Base-by-base conservation (phyloP, 2,113 vertebrate genomes). In the Martes martes region DNA sequence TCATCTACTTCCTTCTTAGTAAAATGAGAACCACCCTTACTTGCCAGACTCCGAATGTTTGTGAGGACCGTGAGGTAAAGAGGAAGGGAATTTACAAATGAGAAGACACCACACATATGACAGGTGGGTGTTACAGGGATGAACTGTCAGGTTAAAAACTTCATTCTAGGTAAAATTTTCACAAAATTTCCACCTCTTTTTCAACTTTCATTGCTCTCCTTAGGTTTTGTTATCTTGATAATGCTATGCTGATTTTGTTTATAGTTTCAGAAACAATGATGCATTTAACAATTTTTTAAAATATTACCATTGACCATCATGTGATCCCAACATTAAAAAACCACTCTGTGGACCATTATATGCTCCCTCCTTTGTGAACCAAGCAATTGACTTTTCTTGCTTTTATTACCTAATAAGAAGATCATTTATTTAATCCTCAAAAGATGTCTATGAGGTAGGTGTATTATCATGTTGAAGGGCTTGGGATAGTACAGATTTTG, bases 61-160 rank as follows among this genome's bases (percentile, higher is more conserved):
- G 0, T 19, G 24, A 79, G 31, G 23, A 59, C 10, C 45, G 6
- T 9, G 28, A 36, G 0, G 19, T 21, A 59, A 42, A 59, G n/a
- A 52, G 6, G 9, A 86, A 59, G 78, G 13, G 42, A 28, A 59
- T 24, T 26, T 74, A 45, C 31, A 63, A 45, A 33, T 1, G 3
- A 63, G 61, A 15, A 47, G 42, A n/a, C 16, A 21, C 1, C 50
- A 2, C 24, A 23, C 11, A 7, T 24, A 15, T 0, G 1, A 85
- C 7, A 39, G 4, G 15, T 52, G 3, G 2, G 21, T 1, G 4
- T 14, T 26, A 18, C 0, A 13, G 15, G 52, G 2, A 63, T 33
- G 11, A 73, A 33, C 3, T 36, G 2, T 7, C 0, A 21, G 0
- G 8, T 59, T 36, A 4, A 80, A 52, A 52, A 21, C 6, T 55